Evolutionary conservation across 2,888 invertebrate species (phyloP), one percentile per base, ranked within the genome.

Genomic region (Graphium colonna): DNA sequence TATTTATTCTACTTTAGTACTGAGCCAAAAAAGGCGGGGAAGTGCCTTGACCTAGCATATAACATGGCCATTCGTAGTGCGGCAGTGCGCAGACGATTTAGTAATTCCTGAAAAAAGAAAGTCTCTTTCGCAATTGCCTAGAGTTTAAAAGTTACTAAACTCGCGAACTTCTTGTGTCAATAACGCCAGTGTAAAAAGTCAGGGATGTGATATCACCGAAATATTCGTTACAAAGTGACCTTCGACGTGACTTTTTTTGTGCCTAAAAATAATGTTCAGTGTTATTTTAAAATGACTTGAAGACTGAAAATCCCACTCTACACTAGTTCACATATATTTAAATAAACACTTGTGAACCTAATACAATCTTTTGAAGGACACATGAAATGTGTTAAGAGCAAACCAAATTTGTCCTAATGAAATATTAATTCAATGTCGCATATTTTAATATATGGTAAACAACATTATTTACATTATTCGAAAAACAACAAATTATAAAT

Each of bases 31-130:
- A 75, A 69, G 71, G 61, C 64, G 67, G 67, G 69, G 61, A 28
- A 58, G 59, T 60, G 64, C 81, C 82, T 83, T 83, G 84, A 83
- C 83, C 84, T 77, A 72, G 63, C 70, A 61, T 21, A 56, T 61
- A 59, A 69, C 72, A 77, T 76, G 75, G 75, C 62, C 65, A 76
- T 76, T 72, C 69, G 60, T 46, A 62, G 61, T 67, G 63, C 68
- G 63, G 66, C 62, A 64, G 48, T 71, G 73, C 71, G 73, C 72
- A 76, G 69, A 73, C 65, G 68, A 68, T 72, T 62, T 57, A 18
- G 55, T 50, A 60, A 46, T 66, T 66, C 61, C 49, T 56, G 51
- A 17, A 47, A 56, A 59, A 54, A 54, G 57, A 60, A 58, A 52
- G 1, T 12, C 15, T 18, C 3, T 39, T 38, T 42, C 31, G 28